Evolutionary conservation across 2,113 vertebrate species (phyloP), one percentile per base, ranked within the genome.

Genomic region (Zosterops lateralis): DNA sequence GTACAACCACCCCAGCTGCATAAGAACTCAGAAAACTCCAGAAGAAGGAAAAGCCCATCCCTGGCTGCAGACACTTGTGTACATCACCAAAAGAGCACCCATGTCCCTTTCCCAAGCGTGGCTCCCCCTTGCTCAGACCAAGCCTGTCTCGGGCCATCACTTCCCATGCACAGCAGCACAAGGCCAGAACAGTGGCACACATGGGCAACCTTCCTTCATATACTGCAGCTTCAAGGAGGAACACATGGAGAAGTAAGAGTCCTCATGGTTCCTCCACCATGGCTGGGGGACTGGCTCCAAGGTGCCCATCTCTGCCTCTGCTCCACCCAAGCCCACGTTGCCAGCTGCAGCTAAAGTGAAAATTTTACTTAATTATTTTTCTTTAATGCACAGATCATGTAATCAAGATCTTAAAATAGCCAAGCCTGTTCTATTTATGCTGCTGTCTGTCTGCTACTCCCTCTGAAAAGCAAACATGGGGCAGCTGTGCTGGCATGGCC

Each of bases 351-450:
- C 38, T 84, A 17, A 61, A 82, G 14, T 32, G 40, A 77, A 66
- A 51, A 67, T n/a, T 56, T 64, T 17, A 4, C 45, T 73, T 57
- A 19, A 61, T 86, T 75, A 61, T 50, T 75, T 50, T 57, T 75
- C 48, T 61, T 87, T 74, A 92, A 80, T 4, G 66, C 48, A 62
- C 71, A 51, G 64, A 80, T 89, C 90, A 70, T 86, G 78, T 26
- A 90, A 93, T 45, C 13, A 4, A 78, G 31, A 62, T 40, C 95
- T 90, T 67, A 92, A 95, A 96, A 96, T 95, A 97, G 87, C 75
- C 29, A 10, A 29, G 73, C 32, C 66, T 66, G 62, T 77, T 86
- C 94, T 96, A 95, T 97, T 97, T 95, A 61, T 94, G 91, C 77
- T 31, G 42, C 90, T 92, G 77, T 40, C 91, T 87, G 85, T 79